These are phyloP conservation scores for Ctenicera cuprea DNA, from an alignment of 2,888 invertebrate species.

Conservation along the genomic window DNA sequence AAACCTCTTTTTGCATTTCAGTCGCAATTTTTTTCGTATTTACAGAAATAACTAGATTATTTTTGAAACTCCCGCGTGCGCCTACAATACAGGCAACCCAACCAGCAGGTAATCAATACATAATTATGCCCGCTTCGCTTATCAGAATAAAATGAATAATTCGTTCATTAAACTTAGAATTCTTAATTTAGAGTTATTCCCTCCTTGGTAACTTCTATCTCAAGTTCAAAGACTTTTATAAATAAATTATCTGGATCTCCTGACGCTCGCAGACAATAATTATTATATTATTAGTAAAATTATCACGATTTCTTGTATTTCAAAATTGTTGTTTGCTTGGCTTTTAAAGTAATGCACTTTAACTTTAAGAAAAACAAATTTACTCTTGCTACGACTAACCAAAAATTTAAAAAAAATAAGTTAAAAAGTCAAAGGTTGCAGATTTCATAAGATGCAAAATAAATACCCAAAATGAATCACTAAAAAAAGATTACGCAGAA, in stretches of 20 bases:
- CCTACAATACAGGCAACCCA: constrained; percentile 19
- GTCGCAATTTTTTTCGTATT: constrained; percentile 9
- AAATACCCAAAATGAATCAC: too few species aligned
- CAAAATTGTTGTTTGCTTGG: constrained; percentile 21
- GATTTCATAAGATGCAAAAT: too few species aligned
- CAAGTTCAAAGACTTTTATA: constrained; percentile 41
- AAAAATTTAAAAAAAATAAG: too few species aligned
- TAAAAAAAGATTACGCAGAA: too few species aligned
- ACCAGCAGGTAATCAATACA: background rate
- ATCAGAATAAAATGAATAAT: constrained; percentile 18
- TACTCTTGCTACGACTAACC: background rate
- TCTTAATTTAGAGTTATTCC: constrained; percentile 30
- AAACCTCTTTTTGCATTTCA: constrained; percentile 18
- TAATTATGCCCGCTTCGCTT: constrained; percentile 17
- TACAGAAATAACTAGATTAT: constrained; percentile 2
- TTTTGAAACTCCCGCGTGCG: background rate
- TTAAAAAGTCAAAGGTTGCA: too few species aligned
- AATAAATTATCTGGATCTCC: constrained; percentile 37
- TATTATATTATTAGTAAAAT: constrained; percentile 13
- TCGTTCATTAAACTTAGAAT: constrained; percentile 31
- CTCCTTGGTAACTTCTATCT: constrained; percentile 32
- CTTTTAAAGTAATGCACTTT: background rate
- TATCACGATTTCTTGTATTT: constrained; percentile 20
- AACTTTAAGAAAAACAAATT: background rate
- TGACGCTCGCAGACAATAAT: constrained; percentile 32